Evolutionary conservation across 2,113 vertebrate species (phyloP).

Genomic region (Eclectus roratus): DNA sequence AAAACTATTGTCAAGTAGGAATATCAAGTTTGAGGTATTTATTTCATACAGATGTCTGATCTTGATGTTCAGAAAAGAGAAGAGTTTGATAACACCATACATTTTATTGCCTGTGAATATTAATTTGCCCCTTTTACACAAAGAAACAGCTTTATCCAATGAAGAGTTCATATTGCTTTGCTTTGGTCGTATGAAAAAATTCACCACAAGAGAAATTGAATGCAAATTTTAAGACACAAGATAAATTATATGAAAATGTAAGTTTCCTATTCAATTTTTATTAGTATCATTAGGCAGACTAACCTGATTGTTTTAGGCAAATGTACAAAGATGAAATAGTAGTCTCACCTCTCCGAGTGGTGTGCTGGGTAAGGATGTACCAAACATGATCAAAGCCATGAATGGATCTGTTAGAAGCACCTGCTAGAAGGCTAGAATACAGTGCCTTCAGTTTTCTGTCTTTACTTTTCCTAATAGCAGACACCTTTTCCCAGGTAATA

Average conservation of each 20-base stretch:
- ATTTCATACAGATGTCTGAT: neutral
- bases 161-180: neutral
- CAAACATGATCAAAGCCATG: accelerated
- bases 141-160: neutral
- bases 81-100: neutral
- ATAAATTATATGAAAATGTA: neutral
- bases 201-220: neutral
- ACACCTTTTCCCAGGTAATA: neutral
- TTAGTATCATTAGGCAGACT: neutral
- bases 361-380: neutral
- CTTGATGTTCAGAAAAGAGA: neutral
- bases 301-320: neutral
- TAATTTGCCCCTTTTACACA: neutral
- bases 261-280: neutral
- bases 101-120: neutral
- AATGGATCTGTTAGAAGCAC: neutral
- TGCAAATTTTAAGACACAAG: neutral
- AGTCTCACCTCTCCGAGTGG: neutral
- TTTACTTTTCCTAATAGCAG: neutral
- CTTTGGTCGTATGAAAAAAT: neutral
- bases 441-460: neutral
- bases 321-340: neutral
- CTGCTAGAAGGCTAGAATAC: neutral
- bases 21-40: neutral
- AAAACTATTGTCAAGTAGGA: neutral